Evolutionary conservation across 2,797 vertebrate species (phyloP).

Genomic region (Hephaestus fuliginosus): DNA sequence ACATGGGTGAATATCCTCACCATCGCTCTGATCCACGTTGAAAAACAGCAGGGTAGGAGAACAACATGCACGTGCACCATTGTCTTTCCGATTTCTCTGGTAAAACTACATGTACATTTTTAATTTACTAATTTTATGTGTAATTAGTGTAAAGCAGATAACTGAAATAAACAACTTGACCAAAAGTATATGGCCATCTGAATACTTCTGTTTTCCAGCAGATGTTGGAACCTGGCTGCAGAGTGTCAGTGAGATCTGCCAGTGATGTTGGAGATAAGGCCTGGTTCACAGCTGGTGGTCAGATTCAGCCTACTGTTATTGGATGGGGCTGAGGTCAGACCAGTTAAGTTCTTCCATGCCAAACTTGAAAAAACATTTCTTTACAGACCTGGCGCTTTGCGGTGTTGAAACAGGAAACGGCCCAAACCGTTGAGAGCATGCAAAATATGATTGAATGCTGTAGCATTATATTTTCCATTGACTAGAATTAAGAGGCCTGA

Average conservation of each 20-base stretch:
- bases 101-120: not conserved
- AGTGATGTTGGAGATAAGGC: too few relatives aligned
- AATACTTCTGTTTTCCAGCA: not conserved
- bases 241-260: too few relatives aligned
- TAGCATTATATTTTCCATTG: not conserved
- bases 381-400: not conserved
- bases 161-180: too few relatives aligned
- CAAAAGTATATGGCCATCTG: too few relatives aligned
- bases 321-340: not conserved
- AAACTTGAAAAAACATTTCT: not conserved
- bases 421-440: not conserved
- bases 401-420: not conserved
- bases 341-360: not conserved
- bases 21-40: not conserved
- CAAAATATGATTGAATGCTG: not conserved
- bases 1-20: not conserved
- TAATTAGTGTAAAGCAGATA: not conserved
- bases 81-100: not conserved
- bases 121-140: too few relatives aligned
- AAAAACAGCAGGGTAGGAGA: not conserved
- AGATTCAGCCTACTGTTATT: not conserved
- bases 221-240: not conserved
- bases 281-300: not conserved
- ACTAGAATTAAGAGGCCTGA: not conserved
- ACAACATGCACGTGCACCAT: not conserved